phyloP scores from a whole-genome alignment of 2,797 vertebrate species.

The Heteromormyrus szaboi region DNA sequence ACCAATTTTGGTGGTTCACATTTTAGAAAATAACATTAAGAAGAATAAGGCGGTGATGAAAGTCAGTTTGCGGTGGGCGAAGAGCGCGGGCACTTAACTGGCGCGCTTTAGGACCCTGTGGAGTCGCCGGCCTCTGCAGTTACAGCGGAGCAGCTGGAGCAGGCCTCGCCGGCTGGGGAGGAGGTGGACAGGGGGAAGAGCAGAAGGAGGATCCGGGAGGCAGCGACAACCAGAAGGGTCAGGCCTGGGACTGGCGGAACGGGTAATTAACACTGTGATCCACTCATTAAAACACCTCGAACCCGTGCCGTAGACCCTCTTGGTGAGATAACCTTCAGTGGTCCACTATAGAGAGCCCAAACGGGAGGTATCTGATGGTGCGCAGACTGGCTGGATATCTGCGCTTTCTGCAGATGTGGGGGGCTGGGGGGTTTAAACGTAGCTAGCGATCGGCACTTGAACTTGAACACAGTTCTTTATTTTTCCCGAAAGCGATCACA shows the following conservation, averaged over 20 bases:
- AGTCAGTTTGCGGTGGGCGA: not conserved
- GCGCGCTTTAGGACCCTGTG: constrained; percentile 61
- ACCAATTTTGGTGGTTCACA: not conserved
- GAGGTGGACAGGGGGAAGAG: constrained; percentile 77
- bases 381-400: constrained; percentile 44
- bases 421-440: constrained; percentile 37
- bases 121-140: constrained; percentile 60
- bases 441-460: constrained; percentile 50
- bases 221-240: constrained; percentile 65
- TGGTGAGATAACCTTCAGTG: constrained; percentile 41
- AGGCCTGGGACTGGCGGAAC: constrained; percentile 68
- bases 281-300: constrained; percentile 45
- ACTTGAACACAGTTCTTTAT: constrained; percentile 45
- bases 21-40: not conserved
- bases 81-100: not conserved
- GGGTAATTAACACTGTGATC: constrained; percentile 64
- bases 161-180: constrained; percentile 74
- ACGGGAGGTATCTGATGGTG: constrained; percentile 55
- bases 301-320: constrained; percentile 38
- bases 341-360: constrained; percentile 39
- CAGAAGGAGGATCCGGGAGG: constrained; percentile 77
- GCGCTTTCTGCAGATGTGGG: constrained; percentile 52
- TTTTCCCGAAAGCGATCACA: constrained; percentile 19
- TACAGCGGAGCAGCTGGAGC: constrained; percentile 67
- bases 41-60: not conserved